These are phyloP conservation scores for Lophotis ruficrista DNA, from an alignment of 2,113 vertebrate genomes.

Conservation along the genomic window DNA sequence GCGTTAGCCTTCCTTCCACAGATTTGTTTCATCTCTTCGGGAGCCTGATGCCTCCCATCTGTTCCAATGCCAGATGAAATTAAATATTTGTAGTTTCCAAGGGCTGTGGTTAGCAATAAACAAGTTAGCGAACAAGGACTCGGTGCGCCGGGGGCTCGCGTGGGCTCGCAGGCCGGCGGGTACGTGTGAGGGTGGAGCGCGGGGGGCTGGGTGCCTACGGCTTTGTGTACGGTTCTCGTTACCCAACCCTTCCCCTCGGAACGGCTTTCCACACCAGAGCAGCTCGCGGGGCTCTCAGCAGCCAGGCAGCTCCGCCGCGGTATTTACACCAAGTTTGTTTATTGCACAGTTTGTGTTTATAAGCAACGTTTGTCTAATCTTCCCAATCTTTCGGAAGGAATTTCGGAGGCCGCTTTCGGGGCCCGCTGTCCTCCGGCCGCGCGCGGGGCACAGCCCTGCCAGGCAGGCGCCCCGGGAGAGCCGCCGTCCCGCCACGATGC, in stretches of 20 bases:
- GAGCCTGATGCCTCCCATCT: constrained; percentile 67
- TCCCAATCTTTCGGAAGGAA: constrained; percentile 41
- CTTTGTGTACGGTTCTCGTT: constrained; percentile 21
- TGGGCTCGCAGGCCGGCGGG: background rate
- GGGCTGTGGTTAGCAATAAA: constrained; percentile 63
- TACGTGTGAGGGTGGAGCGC: constrained; percentile 36
- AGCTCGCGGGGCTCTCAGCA: background rate
- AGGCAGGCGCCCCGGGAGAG: background rate
- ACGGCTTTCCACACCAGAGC: constrained; percentile 38
- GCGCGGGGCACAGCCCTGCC: background rate
- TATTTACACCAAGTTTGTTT: constrained; percentile 68
- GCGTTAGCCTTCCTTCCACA: background rate
- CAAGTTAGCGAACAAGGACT: constrained; percentile 34
- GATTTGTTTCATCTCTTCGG: constrained; percentile 62
- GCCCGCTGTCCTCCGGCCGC: accelerated
- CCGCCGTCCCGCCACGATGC: accelerated
- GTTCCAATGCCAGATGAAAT: constrained; percentile 57
- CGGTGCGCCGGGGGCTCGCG: background rate
- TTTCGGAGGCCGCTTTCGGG: constrained; percentile 30
- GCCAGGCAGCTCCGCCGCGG: constrained; percentile 16
- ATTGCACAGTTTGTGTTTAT: constrained; percentile 58
- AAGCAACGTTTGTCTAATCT: constrained; percentile 56
- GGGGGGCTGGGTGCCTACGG: background rate
- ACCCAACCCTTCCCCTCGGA: background rate
- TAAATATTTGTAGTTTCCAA: constrained; percentile 57